These are phyloP conservation scores for Polypterus senegalus DNA, from an alignment of 2,113 vertebrate species.

Conservation along the genomic window DNA sequence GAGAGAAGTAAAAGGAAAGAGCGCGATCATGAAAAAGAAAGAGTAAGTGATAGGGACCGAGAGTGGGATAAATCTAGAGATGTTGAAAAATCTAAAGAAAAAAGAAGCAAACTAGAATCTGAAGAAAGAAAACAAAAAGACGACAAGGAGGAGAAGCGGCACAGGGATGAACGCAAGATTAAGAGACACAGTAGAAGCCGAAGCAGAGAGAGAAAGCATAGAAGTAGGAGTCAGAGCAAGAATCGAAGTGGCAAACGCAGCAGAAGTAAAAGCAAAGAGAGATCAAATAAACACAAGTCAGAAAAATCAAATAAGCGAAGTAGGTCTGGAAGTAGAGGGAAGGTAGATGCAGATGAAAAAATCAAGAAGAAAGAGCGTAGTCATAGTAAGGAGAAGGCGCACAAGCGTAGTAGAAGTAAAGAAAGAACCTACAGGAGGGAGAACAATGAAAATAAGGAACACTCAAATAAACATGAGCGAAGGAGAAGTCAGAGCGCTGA, in stretches of 20 bases:
- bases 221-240: constrained; percentile 56
- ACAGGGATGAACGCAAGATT: constrained; percentile 70
- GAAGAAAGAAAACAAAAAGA: constrained; percentile 62
- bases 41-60: constrained; percentile 64
- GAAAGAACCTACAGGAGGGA: constrained; percentile 64
- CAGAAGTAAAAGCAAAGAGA: constrained; percentile 63
- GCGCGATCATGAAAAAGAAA: constrained; percentile 79
- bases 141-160: constrained; percentile 61
- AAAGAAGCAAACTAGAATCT: constrained; percentile 50
- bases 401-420: constrained; percentile 72
- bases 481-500: constrained; percentile 71
- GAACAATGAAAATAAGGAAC: constrained; percentile 63
- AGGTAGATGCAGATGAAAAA: constrained; percentile 62
- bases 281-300: constrained; percentile 61
- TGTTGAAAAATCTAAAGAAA: constrained; percentile 57
- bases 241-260: constrained; percentile 59
- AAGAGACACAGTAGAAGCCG: constrained; percentile 65
- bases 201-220: constrained; percentile 61
- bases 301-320: constrained; percentile 56
- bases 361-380: constrained; percentile 70
- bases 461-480: constrained; percentile 55
- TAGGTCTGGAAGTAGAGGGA: constrained; percentile 56
- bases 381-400: constrained; percentile 60
- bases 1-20: constrained; percentile 75
- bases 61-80: constrained; percentile 57